Conservation (phyloP, 53 echinoderm and acorn worm genomes). For the Stichopus horrens region DNA sequence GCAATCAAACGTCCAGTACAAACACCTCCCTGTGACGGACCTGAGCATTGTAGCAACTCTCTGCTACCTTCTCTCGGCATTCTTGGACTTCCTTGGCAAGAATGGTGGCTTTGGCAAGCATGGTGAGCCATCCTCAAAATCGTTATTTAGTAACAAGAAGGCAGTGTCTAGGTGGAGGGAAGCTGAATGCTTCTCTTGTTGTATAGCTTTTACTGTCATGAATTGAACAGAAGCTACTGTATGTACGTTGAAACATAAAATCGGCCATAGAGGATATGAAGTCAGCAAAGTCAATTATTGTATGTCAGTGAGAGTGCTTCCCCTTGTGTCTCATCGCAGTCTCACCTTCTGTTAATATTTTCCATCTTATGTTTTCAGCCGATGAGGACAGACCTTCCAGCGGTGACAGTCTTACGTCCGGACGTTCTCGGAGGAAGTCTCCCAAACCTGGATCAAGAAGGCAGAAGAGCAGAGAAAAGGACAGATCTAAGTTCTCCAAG, state of each 20-base stretch:
- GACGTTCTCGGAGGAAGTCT: conserved; percentile 68
- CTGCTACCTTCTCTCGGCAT: conserved; percentile 84
- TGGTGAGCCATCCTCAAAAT: conserved; percentile 48
- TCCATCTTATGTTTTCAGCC: conserved; percentile 16
- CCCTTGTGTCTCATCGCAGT: no score
- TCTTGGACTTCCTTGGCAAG: conserved; percentile 86
- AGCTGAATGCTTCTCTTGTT: no score
- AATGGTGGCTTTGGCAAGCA: conserved; percentile 88
- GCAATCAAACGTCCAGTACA: conserved; percentile 53
- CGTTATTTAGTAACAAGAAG: no score
- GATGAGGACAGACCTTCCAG: conserved; percentile 90
- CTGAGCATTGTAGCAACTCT: conserved; percentile 79
- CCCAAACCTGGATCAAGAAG: conserved; percentile 29
- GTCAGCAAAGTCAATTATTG: no score
- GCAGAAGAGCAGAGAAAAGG: conserved; percentile 48
- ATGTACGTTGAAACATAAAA: no score
- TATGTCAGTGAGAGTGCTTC: no score
- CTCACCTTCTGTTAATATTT: no score
- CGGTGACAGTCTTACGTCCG: conserved; percentile 74
- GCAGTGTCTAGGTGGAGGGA: no score
- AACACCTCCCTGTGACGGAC: conserved; percentile 79
- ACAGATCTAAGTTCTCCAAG: conserved; percentile 23
- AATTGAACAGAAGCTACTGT: no score
- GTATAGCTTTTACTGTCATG: no score
- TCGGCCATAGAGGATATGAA: no score